Conservation (phyloP, 1,140 invertebrate genomes). For the Pseudomyrmex flavicornis region DNA sequence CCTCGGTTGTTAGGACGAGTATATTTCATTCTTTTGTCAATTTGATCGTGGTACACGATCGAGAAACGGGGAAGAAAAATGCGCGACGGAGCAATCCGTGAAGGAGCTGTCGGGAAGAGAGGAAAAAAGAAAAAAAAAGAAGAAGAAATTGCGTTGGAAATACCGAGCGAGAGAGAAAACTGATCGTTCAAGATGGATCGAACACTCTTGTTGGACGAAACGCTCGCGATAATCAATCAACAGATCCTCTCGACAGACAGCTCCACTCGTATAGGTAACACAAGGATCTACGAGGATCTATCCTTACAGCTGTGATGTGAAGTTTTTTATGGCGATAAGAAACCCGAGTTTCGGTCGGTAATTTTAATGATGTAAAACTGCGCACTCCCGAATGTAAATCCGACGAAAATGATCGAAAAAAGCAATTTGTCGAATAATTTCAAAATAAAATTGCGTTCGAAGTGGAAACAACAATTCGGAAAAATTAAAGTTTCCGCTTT, state of each 20-base stretch:
- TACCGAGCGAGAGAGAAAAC: background rate
- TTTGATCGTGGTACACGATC: background rate
- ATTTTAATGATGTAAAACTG: background rate
- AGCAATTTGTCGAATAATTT: too few relatives aligned
- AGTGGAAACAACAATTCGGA: background rate
- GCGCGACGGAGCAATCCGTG: constrained; percentile 38
- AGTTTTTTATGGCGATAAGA: background rate
- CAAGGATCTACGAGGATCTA: constrained; percentile 14
- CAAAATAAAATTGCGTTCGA: too few relatives aligned
- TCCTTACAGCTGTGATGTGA: background rate
- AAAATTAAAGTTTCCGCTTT: background rate
- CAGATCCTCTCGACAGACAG: constrained; percentile 35
- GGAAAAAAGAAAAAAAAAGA: constrained; percentile 5
- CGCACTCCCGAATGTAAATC: too few relatives aligned
- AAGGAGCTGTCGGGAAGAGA: constrained; percentile 15
- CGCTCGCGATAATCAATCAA: constrained; percentile 51
- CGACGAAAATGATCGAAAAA: too few relatives aligned
- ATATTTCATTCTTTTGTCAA: background rate
- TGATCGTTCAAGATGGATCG: constrained; percentile 53
- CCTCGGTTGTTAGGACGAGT: too few relatives aligned
- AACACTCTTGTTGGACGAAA: constrained; percentile 40
- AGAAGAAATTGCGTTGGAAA: background rate
- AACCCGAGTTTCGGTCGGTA: background rate
- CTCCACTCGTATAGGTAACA: constrained; percentile 11
- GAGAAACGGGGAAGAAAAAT: background rate